A percentile compares a stretch with the other conserved stretches of the same genome.
Conservation (phyloP, 2,113 vertebrate genomes). For the Indicator maculatus region DNA sequence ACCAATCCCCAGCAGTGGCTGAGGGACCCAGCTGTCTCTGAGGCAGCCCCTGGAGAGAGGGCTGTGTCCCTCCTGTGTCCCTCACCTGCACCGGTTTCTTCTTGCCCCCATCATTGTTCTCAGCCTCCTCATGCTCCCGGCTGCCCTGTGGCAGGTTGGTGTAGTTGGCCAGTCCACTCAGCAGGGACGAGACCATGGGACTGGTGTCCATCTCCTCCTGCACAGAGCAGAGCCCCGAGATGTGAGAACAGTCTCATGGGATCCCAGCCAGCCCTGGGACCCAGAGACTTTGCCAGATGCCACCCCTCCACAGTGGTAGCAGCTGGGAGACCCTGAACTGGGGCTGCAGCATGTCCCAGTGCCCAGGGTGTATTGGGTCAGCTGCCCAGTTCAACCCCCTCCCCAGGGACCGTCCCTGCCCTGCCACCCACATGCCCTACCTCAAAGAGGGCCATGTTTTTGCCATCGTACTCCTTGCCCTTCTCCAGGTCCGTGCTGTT, state of each 20-base stretch:
- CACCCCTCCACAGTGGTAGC: background rate
- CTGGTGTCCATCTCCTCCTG: slow-evolving; percentile 99
- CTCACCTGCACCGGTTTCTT: slow-evolving; percentile 83
- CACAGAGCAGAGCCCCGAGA: background rate
- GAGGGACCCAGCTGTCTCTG: rapidly evolving
- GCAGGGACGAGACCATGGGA: slow-evolving; percentile 97
- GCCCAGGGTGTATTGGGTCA: rapidly evolving
- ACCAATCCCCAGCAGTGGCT: rapidly evolving
- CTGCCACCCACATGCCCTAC: slow-evolving; percentile 39
- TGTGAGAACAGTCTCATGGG: rapidly evolving
- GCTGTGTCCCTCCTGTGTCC: background rate
- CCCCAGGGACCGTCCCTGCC: background rate
- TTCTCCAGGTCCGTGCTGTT: slow-evolving; percentile 96
- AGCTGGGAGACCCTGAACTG: background rate
- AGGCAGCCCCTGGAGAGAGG: background rate
- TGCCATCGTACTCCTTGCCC: slow-evolving; percentile 92
- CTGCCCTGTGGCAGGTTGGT: slow-evolving; percentile 96
- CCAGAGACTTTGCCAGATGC: background rate
- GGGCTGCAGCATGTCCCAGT: background rate
- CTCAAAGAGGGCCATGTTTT: slow-evolving; percentile 98
- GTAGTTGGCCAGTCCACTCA: slow-evolving; percentile 97
- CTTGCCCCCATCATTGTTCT: slow-evolving; percentile 90
- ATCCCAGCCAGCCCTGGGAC: background rate
- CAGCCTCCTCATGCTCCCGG: slow-evolving; percentile 94
- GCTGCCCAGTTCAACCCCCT: background rate